Evolutionary conservation across 2,113 vertebrate genomes (phyloP), one percentile per base, ranked within the genome.

Genomic region (Morone saxatilis): DNA sequence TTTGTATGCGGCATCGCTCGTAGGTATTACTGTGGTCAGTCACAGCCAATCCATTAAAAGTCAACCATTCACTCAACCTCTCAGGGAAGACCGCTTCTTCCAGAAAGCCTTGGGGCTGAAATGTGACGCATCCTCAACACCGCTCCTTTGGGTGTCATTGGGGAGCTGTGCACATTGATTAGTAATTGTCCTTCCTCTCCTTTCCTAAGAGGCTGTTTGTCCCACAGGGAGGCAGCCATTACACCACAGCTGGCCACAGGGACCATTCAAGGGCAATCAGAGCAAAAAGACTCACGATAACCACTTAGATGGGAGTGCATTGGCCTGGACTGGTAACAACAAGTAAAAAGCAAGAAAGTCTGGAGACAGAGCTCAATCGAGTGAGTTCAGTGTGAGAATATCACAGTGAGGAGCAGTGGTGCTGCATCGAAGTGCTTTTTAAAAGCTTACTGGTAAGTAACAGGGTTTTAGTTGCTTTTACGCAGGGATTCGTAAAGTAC

Each of bases 111-210:
- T 20, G n/a, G 41, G 66, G 81, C 40, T 87, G 79, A 90, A 91
- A 89, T 84, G 79, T 73, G 80, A 88, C 72, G 73, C 86, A 62
- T 67, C 57, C 76, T 85, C 57, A 77, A 71, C 84, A 78, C 65
- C 78, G 75, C 78, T 87, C 76, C 75, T 88, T 76, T 84, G 54
- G 80, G 74, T 87, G 86, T 88, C 83, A 89, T 76, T 40, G 14
- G 79, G 78, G 75, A 89, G 80, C 83, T 77, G 86, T 86, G 88
- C 62, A 54, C 83, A 88, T 92, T 91, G 87, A 91, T 94, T 93
- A 83, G 83, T 89, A 85, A 88, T 84, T 84, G 83, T 86, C 90
- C 81, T 81, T 78, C 71, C 71, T 67, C 20, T 20, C 16, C 69
- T 73, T 87, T 83, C 84, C 67, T 81, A 75, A 89, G 89, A 87